Evolutionary conservation across 2,797 vertebrate species (phyloP), one percentile per base, ranked within the genome.

Genomic region (Enteromius trimaculatus): DNA sequence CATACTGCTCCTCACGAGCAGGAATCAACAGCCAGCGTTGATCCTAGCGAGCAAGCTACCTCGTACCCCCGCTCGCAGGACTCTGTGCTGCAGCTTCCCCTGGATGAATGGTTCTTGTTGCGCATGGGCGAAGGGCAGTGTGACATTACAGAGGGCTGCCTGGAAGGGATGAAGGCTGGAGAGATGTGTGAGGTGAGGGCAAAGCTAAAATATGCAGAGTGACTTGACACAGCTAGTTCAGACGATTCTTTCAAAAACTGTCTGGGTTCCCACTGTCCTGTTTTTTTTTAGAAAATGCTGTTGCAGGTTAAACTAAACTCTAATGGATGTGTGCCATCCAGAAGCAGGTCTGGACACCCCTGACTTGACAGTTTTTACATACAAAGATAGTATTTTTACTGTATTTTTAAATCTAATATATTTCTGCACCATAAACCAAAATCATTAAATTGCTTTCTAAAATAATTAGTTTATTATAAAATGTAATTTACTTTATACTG

Each of bases 101-200:
- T 94, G 53, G 90, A 91, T 42, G 83, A 89, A 29, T 96, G 96
- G 94, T 89, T 90, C 21, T 90, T 93, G 0, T 76, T 97, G 88
- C 93, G 83, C 68, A 88, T 95, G 1, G 96, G 94, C 21, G 96
- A 96, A 82, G 95, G 95, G 13, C 96, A 96, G 78, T 96, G 96
- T n/a, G 93, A 96, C 42, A 53, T 94, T 42, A 92, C 89, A 19
- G 96, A 95, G 86, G 91, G 93, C 0, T 97, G 96, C 83, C 82
- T 98, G 86, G 96, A 97, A 79, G 90, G 93, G 21, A 97, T 98
- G 96, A 92, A 89, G 85, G 90, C 92, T 1, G 95, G 95, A 62
- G 96, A 97, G 62, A 91, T 87, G 60, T 96, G 95, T 68, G 94
- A 96, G 92, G 93, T 97, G 89, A 90, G 89, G 49, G 31, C 6